Evolutionary conservation across 2,888 invertebrate genomes (phyloP).

Genomic region (Lampropteryx suffumata): DNA sequence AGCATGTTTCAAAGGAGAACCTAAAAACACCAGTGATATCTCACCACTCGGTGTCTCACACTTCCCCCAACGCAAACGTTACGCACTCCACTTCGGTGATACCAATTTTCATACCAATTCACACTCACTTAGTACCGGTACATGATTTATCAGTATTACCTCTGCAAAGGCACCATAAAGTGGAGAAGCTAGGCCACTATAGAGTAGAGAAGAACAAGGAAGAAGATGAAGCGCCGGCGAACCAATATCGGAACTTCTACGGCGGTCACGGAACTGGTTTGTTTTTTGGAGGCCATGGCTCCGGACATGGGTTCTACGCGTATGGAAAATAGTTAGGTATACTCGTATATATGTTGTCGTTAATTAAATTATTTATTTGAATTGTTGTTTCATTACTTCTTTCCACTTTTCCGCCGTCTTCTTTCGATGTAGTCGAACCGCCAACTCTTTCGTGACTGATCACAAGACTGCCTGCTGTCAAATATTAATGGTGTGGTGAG

Average conservation of each 20-base stretch:
- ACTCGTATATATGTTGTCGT: no score
- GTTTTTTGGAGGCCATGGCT: conserved; percentile 68
- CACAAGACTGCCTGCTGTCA: no score
- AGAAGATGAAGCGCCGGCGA: conserved; percentile 51
- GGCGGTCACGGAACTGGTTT: conserved; percentile 70
- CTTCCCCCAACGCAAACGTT: conserved; percentile 40
- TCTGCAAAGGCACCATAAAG: conserved; percentile 49
- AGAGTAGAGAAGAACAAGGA: conserved; percentile 48
- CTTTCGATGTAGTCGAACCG: no score
- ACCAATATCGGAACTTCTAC: conserved; percentile 58
- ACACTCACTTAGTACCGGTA: conserved; percentile 56
- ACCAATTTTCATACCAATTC: conserved; percentile 52
- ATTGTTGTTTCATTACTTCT: conserved; percentile 17
- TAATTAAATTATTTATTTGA: no score
- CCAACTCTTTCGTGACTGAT: no score
- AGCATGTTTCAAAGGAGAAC: conserved; percentile 47
- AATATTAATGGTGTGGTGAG: no score
- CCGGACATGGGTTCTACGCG: conserved; percentile 71
- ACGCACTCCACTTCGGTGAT: conserved; percentile 47
- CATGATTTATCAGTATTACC: conserved; percentile 71
- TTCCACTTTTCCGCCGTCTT: no score
- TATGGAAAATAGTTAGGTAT: conserved; percentile 48
- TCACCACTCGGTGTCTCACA: conserved; percentile 53
- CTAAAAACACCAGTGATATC: conserved; percentile 48
- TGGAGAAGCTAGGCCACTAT: conserved; percentile 45